Conservation (phyloP, 37 sponge, comb jelly and placozoan genomes). For the Aplysina aerophoba region DNA sequence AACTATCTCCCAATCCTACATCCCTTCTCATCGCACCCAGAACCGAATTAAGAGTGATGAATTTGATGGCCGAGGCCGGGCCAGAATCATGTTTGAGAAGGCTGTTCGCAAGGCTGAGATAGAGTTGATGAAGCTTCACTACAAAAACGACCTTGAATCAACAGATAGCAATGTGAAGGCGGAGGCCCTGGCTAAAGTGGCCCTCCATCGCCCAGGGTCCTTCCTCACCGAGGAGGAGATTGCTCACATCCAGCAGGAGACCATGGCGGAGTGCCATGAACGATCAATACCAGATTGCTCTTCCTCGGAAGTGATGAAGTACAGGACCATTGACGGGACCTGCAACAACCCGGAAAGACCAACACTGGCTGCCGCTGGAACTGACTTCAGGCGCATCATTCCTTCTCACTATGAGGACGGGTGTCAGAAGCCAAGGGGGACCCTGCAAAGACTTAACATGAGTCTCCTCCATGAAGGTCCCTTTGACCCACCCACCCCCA, state of each 20-base stretch:
- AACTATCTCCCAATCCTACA: no score
- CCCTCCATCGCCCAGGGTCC: slow-evolving; percentile 53
- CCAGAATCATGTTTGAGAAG: slow-evolving; percentile 17
- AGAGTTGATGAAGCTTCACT: slow-evolving; percentile 6
- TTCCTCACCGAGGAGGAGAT: slow-evolving; percentile 52
- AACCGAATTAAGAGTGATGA: neutral
- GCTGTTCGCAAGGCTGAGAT: slow-evolving; percentile 17
- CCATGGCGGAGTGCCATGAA: neutral
- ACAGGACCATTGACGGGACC: slow-evolving; percentile 78
- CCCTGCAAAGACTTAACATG: slow-evolving; percentile 29
- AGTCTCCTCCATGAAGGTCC: slow-evolving; percentile 16
- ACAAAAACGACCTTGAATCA: neutral
- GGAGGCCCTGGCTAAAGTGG: slow-evolving; percentile 48
- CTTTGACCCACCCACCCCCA: slow-evolving; percentile 74
- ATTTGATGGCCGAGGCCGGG: neutral
- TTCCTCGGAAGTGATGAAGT: no score
- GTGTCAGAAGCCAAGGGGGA: slow-evolving; percentile 50
- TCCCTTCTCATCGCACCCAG: neutral
- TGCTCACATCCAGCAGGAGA: slow-evolving; percentile 5
- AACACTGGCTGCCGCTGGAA: slow-evolving; percentile 60
- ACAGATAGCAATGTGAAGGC: slow-evolving; percentile 16
- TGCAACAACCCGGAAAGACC: slow-evolving; percentile 87
- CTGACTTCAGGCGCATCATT: slow-evolving; percentile 62
- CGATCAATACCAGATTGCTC: neutral
- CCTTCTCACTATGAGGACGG: slow-evolving; percentile 84